Percentiles rank a stretch among this genome's conserved stretches.
Conservation (phyloP, 1,140 invertebrate species). For the Phenacoccus solenopsis region DNA sequence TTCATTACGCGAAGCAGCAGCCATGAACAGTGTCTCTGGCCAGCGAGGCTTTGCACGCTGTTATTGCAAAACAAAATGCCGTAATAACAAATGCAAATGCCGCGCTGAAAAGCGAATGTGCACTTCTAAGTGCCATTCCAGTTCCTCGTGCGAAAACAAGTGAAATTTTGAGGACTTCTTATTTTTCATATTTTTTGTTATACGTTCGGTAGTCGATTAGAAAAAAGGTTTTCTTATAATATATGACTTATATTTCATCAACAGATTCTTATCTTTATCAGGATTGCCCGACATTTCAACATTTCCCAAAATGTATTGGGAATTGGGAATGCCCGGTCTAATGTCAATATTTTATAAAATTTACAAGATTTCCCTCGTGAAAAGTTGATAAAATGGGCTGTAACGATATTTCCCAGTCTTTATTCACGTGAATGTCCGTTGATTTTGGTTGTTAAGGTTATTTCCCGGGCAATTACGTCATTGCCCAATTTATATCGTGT, state of each 20-base stretch:
- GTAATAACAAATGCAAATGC: neutral
- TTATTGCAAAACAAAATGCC: neutral
- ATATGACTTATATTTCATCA: constrained; percentile 19
- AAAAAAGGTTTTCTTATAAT: constrained; percentile 9
- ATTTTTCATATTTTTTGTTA: constrained; percentile 8
- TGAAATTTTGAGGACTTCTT: constrained; percentile 11
- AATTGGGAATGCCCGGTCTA: neutral
- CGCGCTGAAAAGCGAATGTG: constrained; percentile 32
- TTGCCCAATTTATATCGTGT: neutral
- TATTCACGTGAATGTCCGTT: neutral
- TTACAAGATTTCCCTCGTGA: neutral
- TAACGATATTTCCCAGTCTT: neutral
- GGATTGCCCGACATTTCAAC: neutral
- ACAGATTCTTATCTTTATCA: neutral
- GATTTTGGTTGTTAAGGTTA: neutral
- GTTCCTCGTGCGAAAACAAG: constrained; percentile 22
- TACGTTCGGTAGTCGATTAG: constrained; percentile 15
- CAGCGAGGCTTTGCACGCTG: neutral
- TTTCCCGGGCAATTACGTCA: neutral
- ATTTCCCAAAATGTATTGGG: neutral
- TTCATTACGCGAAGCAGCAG: neutral
- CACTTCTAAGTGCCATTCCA: constrained; percentile 35
- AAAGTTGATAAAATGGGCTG: neutral
- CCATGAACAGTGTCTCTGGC: neutral
- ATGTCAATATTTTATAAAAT: neutral